Conservation (phyloP, 2,113 vertebrate genomes). For the Dasyprocta punctata region DNA sequence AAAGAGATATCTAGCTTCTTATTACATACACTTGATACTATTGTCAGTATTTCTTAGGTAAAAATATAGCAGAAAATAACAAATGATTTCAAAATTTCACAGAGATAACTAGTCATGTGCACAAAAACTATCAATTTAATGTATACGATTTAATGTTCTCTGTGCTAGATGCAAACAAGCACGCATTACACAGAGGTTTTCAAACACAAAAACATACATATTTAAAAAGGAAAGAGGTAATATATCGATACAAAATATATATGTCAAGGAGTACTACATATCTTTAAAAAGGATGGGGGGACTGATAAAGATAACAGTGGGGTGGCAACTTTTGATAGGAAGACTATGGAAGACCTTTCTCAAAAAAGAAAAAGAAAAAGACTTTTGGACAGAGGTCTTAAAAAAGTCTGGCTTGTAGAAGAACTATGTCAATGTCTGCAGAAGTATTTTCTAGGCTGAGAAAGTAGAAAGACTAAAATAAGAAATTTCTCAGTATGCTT, state of each 20-base stretch:
- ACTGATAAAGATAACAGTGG: not conserved
- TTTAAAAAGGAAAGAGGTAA: not conserved
- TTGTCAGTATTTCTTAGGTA: not conserved
- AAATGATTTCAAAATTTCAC: not conserved
- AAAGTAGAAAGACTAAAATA: not conserved
- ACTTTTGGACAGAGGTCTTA: not conserved
- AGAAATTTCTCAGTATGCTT: not conserved
- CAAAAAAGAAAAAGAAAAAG: not conserved
- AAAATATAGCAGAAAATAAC: not conserved
- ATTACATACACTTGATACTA: not conserved
- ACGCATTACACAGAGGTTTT: not conserved
- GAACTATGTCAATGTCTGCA: not conserved
- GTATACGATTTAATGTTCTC: not conserved
- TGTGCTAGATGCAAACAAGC: not conserved
- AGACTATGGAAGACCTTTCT: not conserved
- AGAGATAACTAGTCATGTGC: not conserved
- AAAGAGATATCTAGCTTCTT: not conserved
- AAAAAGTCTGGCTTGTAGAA: not conserved
- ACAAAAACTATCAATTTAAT: not conserved
- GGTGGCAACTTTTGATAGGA: not conserved
- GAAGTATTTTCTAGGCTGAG: not conserved
- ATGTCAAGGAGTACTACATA: not conserved
- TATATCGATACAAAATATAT: not conserved
- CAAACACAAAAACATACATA: not conserved
- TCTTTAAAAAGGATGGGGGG: not conserved